These are phyloP conservation scores for Nudaria mundana DNA, from an alignment of 2,888 invertebrate genomes.

Conservation along the genomic window DNA sequence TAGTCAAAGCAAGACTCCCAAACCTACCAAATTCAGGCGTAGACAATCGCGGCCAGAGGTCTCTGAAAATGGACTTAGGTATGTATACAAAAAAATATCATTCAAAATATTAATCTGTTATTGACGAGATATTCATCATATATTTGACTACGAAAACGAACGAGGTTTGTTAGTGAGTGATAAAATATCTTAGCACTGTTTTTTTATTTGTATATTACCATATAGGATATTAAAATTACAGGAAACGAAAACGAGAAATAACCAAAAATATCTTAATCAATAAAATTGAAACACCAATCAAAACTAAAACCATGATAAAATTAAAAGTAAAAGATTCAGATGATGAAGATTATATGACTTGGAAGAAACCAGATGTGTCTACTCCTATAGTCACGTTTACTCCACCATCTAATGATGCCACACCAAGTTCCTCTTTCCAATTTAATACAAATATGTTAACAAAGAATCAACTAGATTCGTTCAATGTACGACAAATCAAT, in stretches of 20 bases:
- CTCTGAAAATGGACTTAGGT: conserved; percentile 62
- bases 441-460: conserved; percentile 65
- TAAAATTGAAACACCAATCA: conserved; percentile 49
- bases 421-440: conserved; percentile 50
- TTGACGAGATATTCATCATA: no score
- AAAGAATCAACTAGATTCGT: conserved; percentile 71
- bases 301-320: conserved; percentile 54
- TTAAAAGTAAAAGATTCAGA: conserved; percentile 73
- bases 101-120: no score
- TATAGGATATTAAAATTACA: conserved; percentile 28
- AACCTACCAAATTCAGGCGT: conserved; percentile 58
- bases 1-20: conserved; percentile 61
- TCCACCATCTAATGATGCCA: conserved; percentile 62
- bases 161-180: no score
- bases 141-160: no score
- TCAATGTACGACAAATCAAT: conserved; percentile 59
- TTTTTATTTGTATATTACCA: no score
- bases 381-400: conserved; percentile 72
- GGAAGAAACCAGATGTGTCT: conserved; percentile 66
- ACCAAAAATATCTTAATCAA: conserved; percentile 59
- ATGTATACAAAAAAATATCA: conserved; percentile 9
- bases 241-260: conserved; percentile 69
- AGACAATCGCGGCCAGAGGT: conserved; percentile 61
- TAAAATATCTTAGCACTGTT: no score
- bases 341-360: conserved; percentile 74